Percentiles rank a stretch among this genome's conserved stretches.
These are phyloP conservation scores for Tangara arthus DNA, from an alignment of 2,797 vertebrate genomes.

Conservation along the genomic window DNA sequence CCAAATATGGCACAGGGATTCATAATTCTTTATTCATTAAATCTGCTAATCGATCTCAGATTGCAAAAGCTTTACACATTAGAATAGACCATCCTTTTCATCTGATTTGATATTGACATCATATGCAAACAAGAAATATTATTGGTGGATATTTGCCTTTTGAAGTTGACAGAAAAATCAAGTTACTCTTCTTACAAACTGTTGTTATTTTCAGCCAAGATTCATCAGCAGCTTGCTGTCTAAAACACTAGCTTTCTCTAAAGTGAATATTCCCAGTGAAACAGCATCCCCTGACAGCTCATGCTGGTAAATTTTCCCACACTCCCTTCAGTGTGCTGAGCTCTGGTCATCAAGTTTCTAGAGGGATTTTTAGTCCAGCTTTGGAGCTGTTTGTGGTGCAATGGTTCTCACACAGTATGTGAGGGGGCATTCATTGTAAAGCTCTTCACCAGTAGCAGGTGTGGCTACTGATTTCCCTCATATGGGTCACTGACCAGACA, in stretches of 20 bases:
- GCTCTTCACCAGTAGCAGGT: background rate
- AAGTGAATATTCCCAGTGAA: background rate
- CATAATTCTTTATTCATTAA: background rate
- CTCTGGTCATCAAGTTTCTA: background rate
- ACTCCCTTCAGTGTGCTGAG: background rate
- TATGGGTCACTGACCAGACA: slow-evolving; percentile 49
- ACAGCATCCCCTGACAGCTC: background rate
- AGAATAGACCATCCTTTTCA: background rate
- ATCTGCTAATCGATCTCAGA: background rate
- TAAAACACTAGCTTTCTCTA: background rate
- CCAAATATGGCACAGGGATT: background rate
- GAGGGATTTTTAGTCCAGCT: background rate
- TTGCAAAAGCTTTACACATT: background rate
- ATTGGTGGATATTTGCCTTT: background rate
- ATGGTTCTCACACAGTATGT: background rate
- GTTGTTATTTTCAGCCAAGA: background rate
- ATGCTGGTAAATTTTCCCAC: background rate
- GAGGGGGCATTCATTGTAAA: background rate
- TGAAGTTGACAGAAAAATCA: background rate
- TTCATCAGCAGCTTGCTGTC: background rate
- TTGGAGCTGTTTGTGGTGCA: background rate
- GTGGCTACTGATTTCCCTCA: background rate
- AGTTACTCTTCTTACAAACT: background rate
- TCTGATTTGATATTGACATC: background rate
- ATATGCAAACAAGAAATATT: background rate